These are phyloP conservation scores for Synergus umbraculus DNA, from an alignment of 2,888 invertebrate genomes.

Conservation along the genomic window DNA sequence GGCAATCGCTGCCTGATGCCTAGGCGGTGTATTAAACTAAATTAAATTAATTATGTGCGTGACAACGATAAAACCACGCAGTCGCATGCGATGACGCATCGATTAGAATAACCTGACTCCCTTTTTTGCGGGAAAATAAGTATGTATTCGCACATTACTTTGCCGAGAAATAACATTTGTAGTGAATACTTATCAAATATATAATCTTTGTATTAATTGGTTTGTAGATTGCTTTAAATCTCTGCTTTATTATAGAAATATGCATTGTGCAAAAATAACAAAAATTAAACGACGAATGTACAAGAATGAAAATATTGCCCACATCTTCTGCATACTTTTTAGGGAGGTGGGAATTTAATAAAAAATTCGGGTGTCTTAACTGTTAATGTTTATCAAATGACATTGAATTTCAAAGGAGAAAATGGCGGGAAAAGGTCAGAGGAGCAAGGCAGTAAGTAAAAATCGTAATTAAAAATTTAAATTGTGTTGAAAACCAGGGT, in stretches of 20 bases:
- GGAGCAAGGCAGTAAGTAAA: conserved; percentile 54
- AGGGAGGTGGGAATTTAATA: too few relatives aligned
- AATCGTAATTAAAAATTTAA: conserved; percentile 75
- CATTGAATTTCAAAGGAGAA: not conserved
- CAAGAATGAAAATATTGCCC: too few relatives aligned
- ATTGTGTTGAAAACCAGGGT: conserved; percentile 68
- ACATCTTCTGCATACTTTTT: too few relatives aligned
- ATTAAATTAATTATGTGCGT: conserved; percentile 78
- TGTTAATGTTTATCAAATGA: not conserved
- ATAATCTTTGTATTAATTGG: not conserved
- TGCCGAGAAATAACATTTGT: not conserved
- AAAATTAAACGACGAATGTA: too few relatives aligned
- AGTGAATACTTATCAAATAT: not conserved
- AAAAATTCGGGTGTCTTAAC: too few relatives aligned
- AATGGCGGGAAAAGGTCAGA: conserved; percentile 42
- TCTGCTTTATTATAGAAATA: not conserved
- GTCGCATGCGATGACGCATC: conserved; percentile 75
- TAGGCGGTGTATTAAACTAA: conserved; percentile 74
- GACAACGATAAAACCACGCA: conserved; percentile 76
- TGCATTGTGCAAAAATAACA: too few relatives aligned
- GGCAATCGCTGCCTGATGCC: conserved; percentile 69
- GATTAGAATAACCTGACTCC: conserved; percentile 66
- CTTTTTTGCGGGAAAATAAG: conserved; percentile 49
- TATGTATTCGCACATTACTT: not conserved
- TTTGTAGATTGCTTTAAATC: not conserved